Evolutionary conservation across 1,140 invertebrate species (phyloP).

Genomic region (Hydropsyche tenuis): DNA sequence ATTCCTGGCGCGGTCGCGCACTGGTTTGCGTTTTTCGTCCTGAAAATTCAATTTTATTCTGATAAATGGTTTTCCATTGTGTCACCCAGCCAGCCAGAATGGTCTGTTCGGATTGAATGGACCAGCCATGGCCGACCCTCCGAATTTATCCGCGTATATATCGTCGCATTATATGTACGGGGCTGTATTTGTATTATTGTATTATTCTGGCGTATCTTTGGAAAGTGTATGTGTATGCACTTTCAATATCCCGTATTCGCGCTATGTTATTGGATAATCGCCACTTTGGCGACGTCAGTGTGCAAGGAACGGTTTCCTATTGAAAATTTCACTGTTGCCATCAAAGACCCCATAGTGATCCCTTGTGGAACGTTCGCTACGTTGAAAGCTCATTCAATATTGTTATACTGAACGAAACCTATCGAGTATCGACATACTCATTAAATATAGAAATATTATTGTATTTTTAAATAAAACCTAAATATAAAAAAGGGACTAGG

Average conservation of each 20-base stretch:
- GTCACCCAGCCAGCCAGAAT: conserved; percentile 23
- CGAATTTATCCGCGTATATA: conserved; percentile 1
- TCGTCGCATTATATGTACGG: background rate
- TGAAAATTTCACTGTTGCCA: conserved; percentile 3
- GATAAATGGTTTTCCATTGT: conserved; percentile 50
- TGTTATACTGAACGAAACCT: too few species aligned
- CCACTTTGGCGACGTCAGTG: conserved; percentile 14
- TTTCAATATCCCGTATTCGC: background rate
- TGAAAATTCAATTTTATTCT: conserved; percentile 50
- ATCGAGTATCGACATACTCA: too few species aligned
- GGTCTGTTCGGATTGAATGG: conserved; percentile 42
- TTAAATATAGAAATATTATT: too few species aligned
- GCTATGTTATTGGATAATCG: conserved; percentile 16
- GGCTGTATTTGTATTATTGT: background rate
- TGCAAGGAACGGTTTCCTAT: background rate
- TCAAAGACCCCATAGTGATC: conserved; percentile 4
- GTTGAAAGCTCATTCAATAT: background rate
- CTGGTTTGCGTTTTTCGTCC: conserved; percentile 19
- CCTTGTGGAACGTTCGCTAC: background rate
- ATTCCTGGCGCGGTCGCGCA: conserved; percentile 15
- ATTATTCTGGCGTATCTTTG: background rate
- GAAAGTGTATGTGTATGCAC: background rate
- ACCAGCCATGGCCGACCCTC: conserved; percentile 25
- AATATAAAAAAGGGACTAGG: too few species aligned
- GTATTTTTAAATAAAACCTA: background rate